phyloP scores from a whole-genome alignment of 2,113 vertebrate genomes.

The Stomatorhinus ivindoensis region DNA sequence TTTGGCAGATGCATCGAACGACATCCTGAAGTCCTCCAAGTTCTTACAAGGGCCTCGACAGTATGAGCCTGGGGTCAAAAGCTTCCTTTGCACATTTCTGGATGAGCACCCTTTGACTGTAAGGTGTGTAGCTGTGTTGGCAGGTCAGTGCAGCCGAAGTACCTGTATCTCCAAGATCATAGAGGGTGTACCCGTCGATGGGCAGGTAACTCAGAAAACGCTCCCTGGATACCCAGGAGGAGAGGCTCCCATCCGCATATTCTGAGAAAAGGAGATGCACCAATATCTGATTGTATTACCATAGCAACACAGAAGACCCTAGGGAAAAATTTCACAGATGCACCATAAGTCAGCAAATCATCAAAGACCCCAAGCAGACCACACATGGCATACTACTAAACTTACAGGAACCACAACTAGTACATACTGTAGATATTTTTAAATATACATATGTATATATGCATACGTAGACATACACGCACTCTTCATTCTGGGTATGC shows the following conservation, averaged over 20 bases:
- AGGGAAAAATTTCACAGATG: background rate
- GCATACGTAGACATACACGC: background rate
- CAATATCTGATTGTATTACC: background rate
- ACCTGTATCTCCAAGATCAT: constrained; percentile 97
- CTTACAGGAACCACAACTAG: background rate
- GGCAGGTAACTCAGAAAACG: constrained; percentile 87
- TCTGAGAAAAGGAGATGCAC: constrained; percentile 55
- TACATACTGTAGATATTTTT: background rate
- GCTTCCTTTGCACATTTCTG: background rate
- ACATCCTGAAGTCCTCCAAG: background rate
- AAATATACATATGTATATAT: background rate
- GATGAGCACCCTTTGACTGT: background rate
- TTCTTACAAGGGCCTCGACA: background rate
- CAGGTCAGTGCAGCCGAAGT: background rate
- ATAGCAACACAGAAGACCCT: background rate
- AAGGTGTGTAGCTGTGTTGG: background rate
- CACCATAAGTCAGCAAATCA: background rate
- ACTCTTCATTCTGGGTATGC: background rate
- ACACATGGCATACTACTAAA: background rate
- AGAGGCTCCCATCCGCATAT: constrained; percentile 85
- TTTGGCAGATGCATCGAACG: background rate
- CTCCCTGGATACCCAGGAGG: constrained; percentile 87
- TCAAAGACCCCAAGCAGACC: background rate
- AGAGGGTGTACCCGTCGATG: constrained; percentile 87
- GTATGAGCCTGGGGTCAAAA: background rate